Evolutionary conservation across 2,888 invertebrate genomes (phyloP).

Genomic region (Ditylenchus weischeri): DNA sequence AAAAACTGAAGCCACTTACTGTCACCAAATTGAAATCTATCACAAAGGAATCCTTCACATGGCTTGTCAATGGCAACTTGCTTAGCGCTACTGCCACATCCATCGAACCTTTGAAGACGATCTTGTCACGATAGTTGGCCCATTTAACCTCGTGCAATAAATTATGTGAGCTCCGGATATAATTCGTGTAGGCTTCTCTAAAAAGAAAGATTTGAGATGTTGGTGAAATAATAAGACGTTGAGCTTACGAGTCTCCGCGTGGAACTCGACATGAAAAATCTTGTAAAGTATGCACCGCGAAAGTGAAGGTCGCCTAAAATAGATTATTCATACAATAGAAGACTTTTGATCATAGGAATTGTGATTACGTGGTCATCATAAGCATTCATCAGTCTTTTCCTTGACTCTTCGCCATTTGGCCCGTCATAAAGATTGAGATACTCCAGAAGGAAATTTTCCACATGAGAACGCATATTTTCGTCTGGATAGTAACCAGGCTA

Average conservation of each 20-base stretch:
- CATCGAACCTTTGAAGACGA: slow-evolving; percentile 59
- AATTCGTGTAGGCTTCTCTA: slow-evolving; percentile 43
- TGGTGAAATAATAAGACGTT: no score
- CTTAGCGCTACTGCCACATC: slow-evolving; percentile 78
- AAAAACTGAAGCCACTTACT: slow-evolving; percentile 63
- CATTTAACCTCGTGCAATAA: slow-evolving; percentile 61
- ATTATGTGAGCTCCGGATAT: slow-evolving; percentile 62
- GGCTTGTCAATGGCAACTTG: slow-evolving; percentile 78
- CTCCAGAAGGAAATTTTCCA: slow-evolving; percentile 47
- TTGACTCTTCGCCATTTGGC: slow-evolving; percentile 33
- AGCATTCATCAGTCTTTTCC: slow-evolving; percentile 46
- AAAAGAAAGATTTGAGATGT: slow-evolving; percentile 18
- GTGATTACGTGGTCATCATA: slow-evolving; percentile 48
- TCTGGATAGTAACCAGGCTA: slow-evolving; percentile 47
- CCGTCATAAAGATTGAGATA: slow-evolving; percentile 44
- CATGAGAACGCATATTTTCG: slow-evolving; percentile 32
- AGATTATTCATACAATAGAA: slow-evolving; percentile 2
- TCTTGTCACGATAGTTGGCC: slow-evolving; percentile 44
- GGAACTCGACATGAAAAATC: slow-evolving; percentile 16
- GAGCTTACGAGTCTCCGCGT: slow-evolving; percentile 39
- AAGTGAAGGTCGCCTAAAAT: slow-evolving; percentile 49
- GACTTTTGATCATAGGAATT: background rate
- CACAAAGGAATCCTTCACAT: slow-evolving; percentile 80
- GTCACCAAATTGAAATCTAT: slow-evolving; percentile 78
- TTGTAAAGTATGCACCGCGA: slow-evolving; percentile 39